A percentile compares a stretch with the other conserved stretches of the same genome.
Conservation (phyloP, 2,113 vertebrate species). For the Atractosteus spatula region DNA sequence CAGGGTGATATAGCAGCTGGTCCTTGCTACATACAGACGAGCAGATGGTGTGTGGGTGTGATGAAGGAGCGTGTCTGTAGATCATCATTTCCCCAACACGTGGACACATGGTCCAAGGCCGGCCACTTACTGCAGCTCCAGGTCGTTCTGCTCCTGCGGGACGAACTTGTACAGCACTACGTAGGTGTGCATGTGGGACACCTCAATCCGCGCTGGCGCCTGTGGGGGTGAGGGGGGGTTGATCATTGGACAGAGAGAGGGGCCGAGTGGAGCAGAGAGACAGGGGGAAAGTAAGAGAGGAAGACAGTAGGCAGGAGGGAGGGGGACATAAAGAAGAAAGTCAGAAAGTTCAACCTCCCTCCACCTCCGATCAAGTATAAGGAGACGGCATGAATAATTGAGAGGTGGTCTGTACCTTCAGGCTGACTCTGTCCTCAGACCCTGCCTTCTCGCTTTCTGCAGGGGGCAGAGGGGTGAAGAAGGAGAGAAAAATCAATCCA, state of each 20-base stretch:
- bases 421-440: slow-evolving; percentile 41
- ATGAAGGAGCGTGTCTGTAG: no score
- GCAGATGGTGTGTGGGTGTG: no score
- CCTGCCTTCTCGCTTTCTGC: slow-evolving; percentile 41
- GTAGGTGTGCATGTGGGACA: slow-evolving; percentile 83
- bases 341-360: background rate
- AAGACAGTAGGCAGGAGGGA: background rate
- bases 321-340: background rate
- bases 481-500: background rate
- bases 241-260: slow-evolving; percentile 1
- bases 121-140: slow-evolving; percentile 82
- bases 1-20: background rate
- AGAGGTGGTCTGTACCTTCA: slow-evolving; percentile 51
- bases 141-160: slow-evolving; percentile 84
- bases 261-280: background rate
- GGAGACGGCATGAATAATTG: slow-evolving; percentile 5
- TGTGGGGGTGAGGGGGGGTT: slow-evolving; percentile 30
- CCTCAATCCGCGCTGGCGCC: slow-evolving; percentile 65
- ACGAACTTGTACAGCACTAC: slow-evolving; percentile 87
- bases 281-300: background rate
- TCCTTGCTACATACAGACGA: background rate
- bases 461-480: slow-evolving; percentile 22
- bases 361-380: background rate
- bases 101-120: slow-evolving; percentile 14
- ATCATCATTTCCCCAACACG: background rate